Evolutionary conservation across 2,113 vertebrate species (phyloP).

Genomic region (Pseudolaguvia tuberculata): DNA sequence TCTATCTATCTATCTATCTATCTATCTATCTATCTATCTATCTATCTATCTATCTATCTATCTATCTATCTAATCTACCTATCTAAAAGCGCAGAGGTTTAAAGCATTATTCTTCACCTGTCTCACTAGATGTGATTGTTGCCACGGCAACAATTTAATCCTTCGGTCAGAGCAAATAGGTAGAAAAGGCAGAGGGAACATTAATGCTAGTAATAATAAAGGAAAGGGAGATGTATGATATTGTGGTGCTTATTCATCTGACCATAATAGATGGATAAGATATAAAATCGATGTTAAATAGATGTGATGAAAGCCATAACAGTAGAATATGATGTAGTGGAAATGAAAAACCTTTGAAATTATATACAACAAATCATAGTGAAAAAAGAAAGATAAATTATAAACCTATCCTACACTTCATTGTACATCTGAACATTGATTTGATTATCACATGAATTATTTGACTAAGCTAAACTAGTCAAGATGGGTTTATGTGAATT

Average conservation of each 20-base stretch:
- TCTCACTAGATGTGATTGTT: constrained; percentile 68
- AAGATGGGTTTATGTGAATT: no score
- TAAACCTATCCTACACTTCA: no score
- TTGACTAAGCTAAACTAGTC: no score
- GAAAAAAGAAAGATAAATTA: not conserved
- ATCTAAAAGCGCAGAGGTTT: no score
- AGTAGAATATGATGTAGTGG: not conserved
- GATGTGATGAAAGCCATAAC: not conserved
- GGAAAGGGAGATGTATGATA: not conserved
- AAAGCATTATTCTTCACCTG: constrained; percentile 63
- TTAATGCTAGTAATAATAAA: not conserved
- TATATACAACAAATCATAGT: not conserved
- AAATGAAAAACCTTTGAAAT: not conserved
- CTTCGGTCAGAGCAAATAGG: constrained; percentile 47
- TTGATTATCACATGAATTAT: no score
- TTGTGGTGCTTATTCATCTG: not conserved
- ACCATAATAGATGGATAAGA: no score
- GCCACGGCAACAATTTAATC: constrained; percentile 71
- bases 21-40: no score
- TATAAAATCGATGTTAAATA: no score
- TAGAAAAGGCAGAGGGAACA: not conserved
- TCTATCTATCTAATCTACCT: no score
- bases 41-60: no score
- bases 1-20: no score
- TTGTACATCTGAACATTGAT: not conserved